Evolutionary conservation across 2,888 invertebrate species (phyloP), one percentile per base, ranked within the genome.

Genomic region (Antitype chi): DNA sequence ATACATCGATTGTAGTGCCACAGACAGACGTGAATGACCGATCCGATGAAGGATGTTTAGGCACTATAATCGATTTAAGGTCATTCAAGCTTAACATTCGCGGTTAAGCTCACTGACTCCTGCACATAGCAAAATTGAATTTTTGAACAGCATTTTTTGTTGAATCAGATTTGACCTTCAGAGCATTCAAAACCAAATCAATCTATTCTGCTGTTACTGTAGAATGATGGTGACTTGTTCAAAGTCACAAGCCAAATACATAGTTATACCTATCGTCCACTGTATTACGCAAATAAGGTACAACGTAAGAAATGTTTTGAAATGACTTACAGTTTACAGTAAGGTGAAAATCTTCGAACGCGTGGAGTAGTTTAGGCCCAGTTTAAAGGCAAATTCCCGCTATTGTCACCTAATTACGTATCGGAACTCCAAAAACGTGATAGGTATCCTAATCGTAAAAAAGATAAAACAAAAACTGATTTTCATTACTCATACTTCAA

Each of bases 11-110:
- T 59, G 38, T 57, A 76, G 25, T 49, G 20, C 9, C n/a, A 53
- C 15, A 68, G n/a, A 59, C 23, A 59, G 79, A 68, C 20, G 68
- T 59, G 57, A 74, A 79, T 53, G 68, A 53, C 20, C 7, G n/a
- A 57, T 57, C 32, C 53, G 57, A 32, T 78, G 17, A 64, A 23
- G 38, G 55, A 25, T 71, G 43, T 78, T 77, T 32, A 32, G 43
- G 28, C 23, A 64, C 25, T 57, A 64, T 63, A n/a, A 76, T 47
- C 1, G n/a, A 38, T 53, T 76, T 32, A 53, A 72, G 25, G 9
- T 59, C 49, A 70, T 49, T 70, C 70, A 49, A 63, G n/a, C 32
- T 43, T 63, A 20, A 49, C 11, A n/a, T 76, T 47, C 13, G 43
- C n/a, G 28, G 11, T 43, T 68, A n/a, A 25, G 68, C 52, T 13